These are phyloP conservation scores for Polyommatus iphigenia DNA, from an alignment of 2,888 invertebrate species.

Conservation along the genomic window DNA sequence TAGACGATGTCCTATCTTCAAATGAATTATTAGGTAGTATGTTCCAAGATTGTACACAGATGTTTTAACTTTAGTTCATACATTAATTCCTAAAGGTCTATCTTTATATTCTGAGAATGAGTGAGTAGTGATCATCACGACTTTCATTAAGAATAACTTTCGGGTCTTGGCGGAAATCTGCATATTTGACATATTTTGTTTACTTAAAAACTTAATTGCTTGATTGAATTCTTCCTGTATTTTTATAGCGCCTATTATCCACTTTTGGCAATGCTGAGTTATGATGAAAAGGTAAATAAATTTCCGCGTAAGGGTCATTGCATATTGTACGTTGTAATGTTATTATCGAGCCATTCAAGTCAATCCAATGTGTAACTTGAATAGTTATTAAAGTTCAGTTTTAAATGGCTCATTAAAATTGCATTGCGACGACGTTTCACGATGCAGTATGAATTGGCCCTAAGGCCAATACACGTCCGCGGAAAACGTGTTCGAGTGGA, in stretches of 20 bases:
- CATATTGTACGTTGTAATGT: neutral
- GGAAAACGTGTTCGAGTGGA: slow-evolving; percentile 63
- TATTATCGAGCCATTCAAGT: too few species aligned
- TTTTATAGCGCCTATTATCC: neutral
- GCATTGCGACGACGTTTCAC: neutral
- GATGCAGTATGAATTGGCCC: slow-evolving; percentile 32
- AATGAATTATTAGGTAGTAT: neutral
- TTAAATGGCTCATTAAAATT: neutral
- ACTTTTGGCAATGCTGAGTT: neutral
- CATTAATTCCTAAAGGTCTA: neutral
- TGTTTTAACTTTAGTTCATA: neutral
- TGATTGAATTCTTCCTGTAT: neutral
- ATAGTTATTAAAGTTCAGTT: neutral
- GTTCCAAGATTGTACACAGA: too few species aligned
- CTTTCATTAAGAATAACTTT: too few species aligned
- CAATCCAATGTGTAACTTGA: too few species aligned
- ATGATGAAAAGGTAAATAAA: neutral
- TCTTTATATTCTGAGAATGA: neutral
- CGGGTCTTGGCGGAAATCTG: neutral
- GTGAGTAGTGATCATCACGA: too few species aligned
- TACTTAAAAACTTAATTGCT: neutral
- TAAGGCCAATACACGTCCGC: slow-evolving; percentile 44
- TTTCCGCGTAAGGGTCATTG: neutral
- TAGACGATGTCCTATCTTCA: too few species aligned
- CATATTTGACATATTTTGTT: neutral